Percentiles rank a stretch among this genome's conserved stretches.
phyloP scores from a whole-genome alignment of 2,113 vertebrate genomes.

The Gila orcuttii region DNA sequence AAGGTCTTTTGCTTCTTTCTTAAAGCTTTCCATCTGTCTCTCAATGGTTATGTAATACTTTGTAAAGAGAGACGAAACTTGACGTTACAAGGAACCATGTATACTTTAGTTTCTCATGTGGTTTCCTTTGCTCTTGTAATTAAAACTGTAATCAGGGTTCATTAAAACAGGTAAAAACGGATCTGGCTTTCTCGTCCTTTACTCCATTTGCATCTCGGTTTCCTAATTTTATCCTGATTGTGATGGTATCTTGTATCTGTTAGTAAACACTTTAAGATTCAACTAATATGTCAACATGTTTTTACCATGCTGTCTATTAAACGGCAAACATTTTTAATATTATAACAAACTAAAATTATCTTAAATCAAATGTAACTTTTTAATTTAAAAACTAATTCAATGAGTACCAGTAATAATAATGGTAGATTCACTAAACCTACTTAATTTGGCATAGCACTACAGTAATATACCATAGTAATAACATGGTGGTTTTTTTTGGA shows the following conservation, averaged over 20 bases:
- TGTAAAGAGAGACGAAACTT: conserved; percentile 48
- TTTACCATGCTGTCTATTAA: background rate
- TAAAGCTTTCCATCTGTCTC: conserved; percentile 42
- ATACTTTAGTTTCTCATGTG: conserved; percentile 69
- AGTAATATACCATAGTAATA: background rate
- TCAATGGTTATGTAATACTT: conserved; percentile 59
- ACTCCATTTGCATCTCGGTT: background rate
- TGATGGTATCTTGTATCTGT: background rate
- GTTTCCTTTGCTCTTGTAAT: conserved; percentile 78
- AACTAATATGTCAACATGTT: background rate
- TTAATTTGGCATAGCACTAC: background rate
- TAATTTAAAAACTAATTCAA: background rate
- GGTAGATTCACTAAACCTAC: background rate
- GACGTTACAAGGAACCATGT: conserved; percentile 62
- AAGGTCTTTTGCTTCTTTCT: conserved; percentile 43
- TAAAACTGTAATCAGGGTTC: conserved; percentile 83
- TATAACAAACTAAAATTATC: background rate
- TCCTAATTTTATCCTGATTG: background rate
- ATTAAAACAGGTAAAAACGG: conserved; percentile 72
- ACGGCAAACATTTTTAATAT: background rate
- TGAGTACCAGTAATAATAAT: background rate
- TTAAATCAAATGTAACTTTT: background rate
- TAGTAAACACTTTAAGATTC: background rate
- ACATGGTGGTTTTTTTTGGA: background rate
- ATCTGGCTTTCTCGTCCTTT: conserved; percentile 27